Conservation (phyloP, 2,888 invertebrate species). For the Leistus spinibarbis region DNA sequence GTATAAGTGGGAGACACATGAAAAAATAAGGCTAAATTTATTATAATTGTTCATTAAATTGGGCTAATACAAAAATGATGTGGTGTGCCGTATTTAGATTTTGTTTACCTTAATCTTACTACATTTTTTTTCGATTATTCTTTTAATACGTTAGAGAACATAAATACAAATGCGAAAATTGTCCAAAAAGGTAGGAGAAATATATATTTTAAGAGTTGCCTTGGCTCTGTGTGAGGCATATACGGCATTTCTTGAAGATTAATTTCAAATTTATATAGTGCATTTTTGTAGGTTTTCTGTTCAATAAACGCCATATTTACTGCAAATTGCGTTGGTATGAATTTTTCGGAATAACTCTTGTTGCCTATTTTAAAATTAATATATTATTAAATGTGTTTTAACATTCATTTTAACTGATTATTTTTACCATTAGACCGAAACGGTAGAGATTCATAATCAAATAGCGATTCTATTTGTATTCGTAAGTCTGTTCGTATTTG, state of each 20-base stretch:
- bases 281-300: constrained; percentile 38
- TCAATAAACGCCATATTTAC: constrained; percentile 64
- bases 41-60: no score
- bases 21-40: no score
- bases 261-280: constrained; percentile 49
- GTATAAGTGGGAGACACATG: no score
- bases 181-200: constrained; percentile 56
- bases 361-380: no score
- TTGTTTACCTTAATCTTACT: constrained; percentile 66
- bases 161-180: constrained; percentile 58
- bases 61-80: no score
- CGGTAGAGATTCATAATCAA: not conserved
- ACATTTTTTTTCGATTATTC: constrained; percentile 66
- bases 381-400: no score
- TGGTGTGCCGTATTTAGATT: no score
- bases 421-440: constrained; percentile 5
- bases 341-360: constrained; percentile 57
- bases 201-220: constrained; percentile 50
- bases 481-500: not conserved
- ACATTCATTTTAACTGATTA: no score
- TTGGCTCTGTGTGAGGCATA: constrained; percentile 55
- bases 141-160: constrained; percentile 62
- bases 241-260: constrained; percentile 64
- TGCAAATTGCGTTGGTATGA: constrained; percentile 65
- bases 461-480: not conserved